These are phyloP conservation scores for Beroe ovata DNA, from an alignment of 37 sponge, comb jelly and placozoan genomes.

Conservation along the genomic window DNA sequence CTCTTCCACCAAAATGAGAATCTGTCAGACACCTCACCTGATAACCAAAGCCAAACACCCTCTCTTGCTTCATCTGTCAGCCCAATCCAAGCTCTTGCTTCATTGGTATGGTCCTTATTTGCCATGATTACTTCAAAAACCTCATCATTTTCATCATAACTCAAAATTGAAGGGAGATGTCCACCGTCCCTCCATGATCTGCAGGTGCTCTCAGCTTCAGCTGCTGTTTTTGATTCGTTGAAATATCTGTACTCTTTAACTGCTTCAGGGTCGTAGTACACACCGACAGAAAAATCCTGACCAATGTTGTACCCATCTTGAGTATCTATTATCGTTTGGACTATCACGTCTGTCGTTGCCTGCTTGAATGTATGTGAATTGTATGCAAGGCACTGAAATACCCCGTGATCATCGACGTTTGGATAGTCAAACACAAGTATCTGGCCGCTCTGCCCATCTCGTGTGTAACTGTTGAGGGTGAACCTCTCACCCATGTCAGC, in stretches of 20 bases:
- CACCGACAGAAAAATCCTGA: background rate
- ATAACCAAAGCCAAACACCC: slow-evolving; percentile 38
- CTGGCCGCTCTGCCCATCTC: background rate
- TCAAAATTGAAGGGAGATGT: slow-evolving; percentile 25
- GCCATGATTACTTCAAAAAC: slow-evolving; percentile 41
- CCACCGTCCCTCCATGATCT: background rate
- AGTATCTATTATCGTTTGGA: background rate
- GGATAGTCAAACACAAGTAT: slow-evolving; percentile 37
- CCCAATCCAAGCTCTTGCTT: slow-evolving; percentile 53
- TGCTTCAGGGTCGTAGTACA: slow-evolving; percentile 28
- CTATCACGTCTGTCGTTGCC: slow-evolving; percentile 54
- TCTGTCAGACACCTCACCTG: slow-evolving; percentile 31
- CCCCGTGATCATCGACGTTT: slow-evolving; percentile 39
- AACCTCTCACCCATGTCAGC: slow-evolving; percentile 38
- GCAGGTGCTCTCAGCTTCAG: slow-evolving; percentile 32
- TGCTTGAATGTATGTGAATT: slow-evolving; percentile 34
- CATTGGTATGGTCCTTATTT: slow-evolving; percentile 21
- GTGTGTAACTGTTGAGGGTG: background rate
- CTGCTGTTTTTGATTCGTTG: background rate
- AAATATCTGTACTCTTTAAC: slow-evolving; percentile 53
- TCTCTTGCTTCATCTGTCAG: slow-evolving; percentile 24
- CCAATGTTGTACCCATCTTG: slow-evolving; percentile 23
- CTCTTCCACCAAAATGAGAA: slow-evolving; percentile 60
- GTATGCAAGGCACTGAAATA: slow-evolving; percentile 54
- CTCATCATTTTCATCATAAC: slow-evolving; percentile 15